phyloP scores from a whole-genome alignment of 2,113 vertebrate genomes.

The Amazona vittata region DNA sequence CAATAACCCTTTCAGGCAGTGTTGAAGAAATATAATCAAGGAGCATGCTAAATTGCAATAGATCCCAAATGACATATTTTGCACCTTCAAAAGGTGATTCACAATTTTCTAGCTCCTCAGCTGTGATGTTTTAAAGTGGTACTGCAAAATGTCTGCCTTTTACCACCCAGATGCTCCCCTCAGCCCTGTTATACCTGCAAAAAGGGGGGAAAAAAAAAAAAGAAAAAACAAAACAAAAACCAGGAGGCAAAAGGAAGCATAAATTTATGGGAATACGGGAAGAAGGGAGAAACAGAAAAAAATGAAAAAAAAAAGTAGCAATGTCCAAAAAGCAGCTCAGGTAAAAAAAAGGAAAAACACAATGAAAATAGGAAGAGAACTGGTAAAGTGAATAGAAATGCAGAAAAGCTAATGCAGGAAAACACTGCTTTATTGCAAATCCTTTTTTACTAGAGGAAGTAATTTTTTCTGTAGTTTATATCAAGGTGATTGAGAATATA shows the following conservation, averaged over 20 bases:
- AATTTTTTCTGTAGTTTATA: background rate
- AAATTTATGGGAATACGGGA: background rate
- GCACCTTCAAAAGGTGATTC: background rate
- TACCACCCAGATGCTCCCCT: background rate
- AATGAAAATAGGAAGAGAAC: background rate
- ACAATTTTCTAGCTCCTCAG: background rate
- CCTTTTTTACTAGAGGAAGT: background rate
- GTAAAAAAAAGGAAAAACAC: background rate
- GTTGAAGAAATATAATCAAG: background rate
- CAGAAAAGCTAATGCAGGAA: background rate
- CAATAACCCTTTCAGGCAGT: background rate
- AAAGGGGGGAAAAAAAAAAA: background rate
- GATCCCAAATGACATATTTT: background rate
- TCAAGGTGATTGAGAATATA: background rate
- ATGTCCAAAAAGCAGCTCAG: background rate
- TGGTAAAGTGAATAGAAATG: background rate
- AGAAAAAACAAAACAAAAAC: too few relatives aligned
- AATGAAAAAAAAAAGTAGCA: background rate
- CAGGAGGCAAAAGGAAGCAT: background rate
- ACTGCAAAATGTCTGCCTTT: background rate
- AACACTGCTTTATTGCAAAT: background rate
- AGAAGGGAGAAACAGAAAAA: background rate
- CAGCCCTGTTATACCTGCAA: background rate
- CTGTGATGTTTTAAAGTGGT: background rate
- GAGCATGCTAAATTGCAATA: background rate